These are phyloP conservation scores for Rhopilema esculentum DNA, from an alignment of 30 jellyfish, hydroid and myxozoan species.

Conservation along the genomic window DNA sequence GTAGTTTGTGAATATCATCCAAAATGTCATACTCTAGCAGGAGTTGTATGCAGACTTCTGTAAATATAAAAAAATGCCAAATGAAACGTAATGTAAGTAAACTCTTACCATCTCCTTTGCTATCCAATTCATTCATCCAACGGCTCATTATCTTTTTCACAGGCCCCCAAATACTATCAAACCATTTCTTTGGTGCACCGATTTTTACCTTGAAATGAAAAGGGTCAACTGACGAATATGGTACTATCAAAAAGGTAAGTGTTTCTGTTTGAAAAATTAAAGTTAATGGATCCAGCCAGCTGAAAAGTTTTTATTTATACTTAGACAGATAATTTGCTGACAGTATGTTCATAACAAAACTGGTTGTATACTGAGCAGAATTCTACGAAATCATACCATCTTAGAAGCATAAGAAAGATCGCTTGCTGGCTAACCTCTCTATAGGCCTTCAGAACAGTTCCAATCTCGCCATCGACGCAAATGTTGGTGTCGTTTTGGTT, in stretches of 20 bases:
- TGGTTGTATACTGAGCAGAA: too few relatives aligned
- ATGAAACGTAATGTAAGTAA: too few relatives aligned
- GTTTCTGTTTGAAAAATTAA: not conserved
- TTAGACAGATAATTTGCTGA: too few relatives aligned
- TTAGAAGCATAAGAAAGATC: too few relatives aligned
- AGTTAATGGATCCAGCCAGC: too few relatives aligned
- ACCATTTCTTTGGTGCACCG: constrained; percentile 86
- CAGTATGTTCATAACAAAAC: too few relatives aligned
- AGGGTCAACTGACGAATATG: not conserved
- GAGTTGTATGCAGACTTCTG: too few relatives aligned
- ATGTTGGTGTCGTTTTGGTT: constrained; percentile 42
- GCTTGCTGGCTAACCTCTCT: constrained; percentile 76
- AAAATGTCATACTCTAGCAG: too few relatives aligned
- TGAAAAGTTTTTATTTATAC: not conserved
- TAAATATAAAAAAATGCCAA: too few relatives aligned
- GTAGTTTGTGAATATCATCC: too few relatives aligned
- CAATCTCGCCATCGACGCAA: constrained; percentile 95
- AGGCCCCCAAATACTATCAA: constrained; percentile 78
- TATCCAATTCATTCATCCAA: constrained; percentile 87
- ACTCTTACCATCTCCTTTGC: constrained; percentile 70
- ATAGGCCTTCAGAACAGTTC: constrained; percentile 88
- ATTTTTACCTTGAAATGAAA: constrained; percentile 47
- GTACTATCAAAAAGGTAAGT: not conserved
- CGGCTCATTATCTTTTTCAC: constrained; percentile 80
- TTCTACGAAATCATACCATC: too few relatives aligned